Evolutionary conservation across 1,140 invertebrate species (phyloP).

Genomic region (Mya arenaria): DNA sequence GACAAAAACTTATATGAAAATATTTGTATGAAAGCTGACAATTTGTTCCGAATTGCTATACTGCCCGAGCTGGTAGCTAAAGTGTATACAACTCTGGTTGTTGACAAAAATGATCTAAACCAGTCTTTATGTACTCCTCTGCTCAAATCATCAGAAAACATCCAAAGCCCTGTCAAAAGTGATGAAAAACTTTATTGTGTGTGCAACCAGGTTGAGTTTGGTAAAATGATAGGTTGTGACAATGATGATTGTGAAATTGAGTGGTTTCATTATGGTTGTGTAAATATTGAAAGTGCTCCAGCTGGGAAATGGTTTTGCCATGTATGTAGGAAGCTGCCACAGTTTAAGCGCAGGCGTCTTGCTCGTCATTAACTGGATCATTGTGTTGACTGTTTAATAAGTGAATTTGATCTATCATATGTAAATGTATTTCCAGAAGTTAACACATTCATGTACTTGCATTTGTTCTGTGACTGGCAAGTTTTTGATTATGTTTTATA

Average conservation of each 20-base stretch:
- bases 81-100: constrained; percentile 2
- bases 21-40: not conserved
- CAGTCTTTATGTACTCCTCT: not conserved
- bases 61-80: constrained; percentile 41
- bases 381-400: too few relatives aligned
- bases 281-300: constrained; percentile 12
- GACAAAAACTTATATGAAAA: constrained; percentile 27
- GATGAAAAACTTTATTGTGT: constrained; percentile 23
- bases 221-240: constrained; percentile 39
- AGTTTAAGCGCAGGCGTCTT: too few relatives aligned
- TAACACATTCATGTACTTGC: too few relatives aligned
- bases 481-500: too few relatives aligned
- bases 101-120: not conserved
- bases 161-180: too few relatives aligned
- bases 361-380: too few relatives aligned
- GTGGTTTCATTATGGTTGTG: constrained; percentile 41
- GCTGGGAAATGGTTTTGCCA: constrained; percentile 22
- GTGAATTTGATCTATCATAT: too few relatives aligned
- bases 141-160: too few relatives aligned
- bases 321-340: constrained; percentile 33
- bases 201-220: constrained; percentile 45
- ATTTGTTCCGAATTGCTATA: constrained; percentile 25
- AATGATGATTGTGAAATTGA: constrained; percentile 33
- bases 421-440: too few relatives aligned
- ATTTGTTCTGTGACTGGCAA: too few relatives aligned